phyloP scores from a whole-genome alignment of 2,888 invertebrate species.

The Muscina levida region DNA sequence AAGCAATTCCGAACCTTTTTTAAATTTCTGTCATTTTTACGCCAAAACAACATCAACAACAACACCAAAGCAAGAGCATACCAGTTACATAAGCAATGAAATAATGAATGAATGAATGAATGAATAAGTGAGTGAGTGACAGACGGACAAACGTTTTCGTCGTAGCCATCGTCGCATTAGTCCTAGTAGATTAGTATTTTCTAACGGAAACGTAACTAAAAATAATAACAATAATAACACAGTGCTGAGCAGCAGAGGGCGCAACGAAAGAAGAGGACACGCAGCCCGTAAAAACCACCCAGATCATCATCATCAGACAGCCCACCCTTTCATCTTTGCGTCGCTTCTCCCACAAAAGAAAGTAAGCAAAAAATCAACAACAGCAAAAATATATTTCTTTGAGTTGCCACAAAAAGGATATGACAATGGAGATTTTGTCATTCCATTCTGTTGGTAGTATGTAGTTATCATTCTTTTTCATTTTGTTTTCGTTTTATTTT shows the following conservation, averaged over 20 bases:
- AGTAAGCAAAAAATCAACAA: conserved; percentile 12
- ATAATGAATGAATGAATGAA: too few species aligned
- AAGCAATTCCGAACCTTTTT: conserved; percentile 24
- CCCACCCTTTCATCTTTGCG: not conserved
- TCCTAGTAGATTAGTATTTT: conserved; percentile 2
- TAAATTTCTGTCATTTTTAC: conserved; percentile 5
- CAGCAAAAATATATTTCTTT: not conserved
- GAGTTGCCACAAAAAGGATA: not conserved
- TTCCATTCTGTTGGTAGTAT: not conserved
- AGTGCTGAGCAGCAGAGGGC: not conserved
- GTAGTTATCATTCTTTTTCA: not conserved
- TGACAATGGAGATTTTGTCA: not conserved
- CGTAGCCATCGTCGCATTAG: too few species aligned
- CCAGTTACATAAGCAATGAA: conserved; percentile 34
- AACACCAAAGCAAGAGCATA: not conserved
- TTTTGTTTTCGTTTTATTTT: not conserved
- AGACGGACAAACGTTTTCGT: conserved; percentile 21
- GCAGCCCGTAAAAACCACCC: not conserved
- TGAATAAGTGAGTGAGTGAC: too few species aligned
- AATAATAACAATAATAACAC: conserved; percentile 14
- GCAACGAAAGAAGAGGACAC: not conserved
- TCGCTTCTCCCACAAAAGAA: not conserved
- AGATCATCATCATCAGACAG: too few species aligned
- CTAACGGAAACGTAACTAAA: conserved; percentile 31
- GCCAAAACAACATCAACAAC: not conserved